Percentiles rank a stretch among this genome's conserved stretches.
Evolutionary conservation across 2,113 vertebrate species (phyloP).

Genomic region (Cavia porcellus): DNA sequence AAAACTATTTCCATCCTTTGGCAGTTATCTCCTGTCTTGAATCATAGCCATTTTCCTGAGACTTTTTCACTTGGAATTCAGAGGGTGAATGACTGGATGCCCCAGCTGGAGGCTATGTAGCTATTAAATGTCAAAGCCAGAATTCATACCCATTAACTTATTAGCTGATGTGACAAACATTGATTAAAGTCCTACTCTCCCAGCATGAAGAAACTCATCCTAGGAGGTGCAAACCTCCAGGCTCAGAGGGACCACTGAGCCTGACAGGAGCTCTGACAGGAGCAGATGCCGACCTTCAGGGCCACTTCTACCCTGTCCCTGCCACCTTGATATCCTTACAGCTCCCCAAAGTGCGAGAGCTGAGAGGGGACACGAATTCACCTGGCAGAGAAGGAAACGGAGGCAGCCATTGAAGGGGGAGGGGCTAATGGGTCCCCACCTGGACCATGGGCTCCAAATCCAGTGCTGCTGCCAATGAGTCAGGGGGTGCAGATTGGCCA

Average conservation of each 20-base stretch:
- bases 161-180: background rate
- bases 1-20: background rate
- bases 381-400: background rate
- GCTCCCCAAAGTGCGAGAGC: background rate
- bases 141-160: background rate
- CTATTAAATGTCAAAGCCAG: constrained; percentile 33
- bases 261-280: background rate
- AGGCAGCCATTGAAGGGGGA: background rate
- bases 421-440: background rate
- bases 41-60: background rate
- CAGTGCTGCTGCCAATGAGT: background rate
- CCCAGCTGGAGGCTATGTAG: background rate
- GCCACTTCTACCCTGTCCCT: background rate
- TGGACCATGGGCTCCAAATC: background rate
- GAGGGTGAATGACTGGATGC: background rate
- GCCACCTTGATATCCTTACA: background rate
- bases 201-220: background rate
- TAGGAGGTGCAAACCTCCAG: background rate
- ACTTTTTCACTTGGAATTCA: background rate
- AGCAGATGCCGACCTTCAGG: background rate
- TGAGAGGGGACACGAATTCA: background rate
- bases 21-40: background rate
- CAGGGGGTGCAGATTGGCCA: too few species aligned
- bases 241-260: background rate
- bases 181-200: background rate